Conservation (phyloP, 2,888 invertebrate genomes). For the Sminthurinus aureus region DNA sequence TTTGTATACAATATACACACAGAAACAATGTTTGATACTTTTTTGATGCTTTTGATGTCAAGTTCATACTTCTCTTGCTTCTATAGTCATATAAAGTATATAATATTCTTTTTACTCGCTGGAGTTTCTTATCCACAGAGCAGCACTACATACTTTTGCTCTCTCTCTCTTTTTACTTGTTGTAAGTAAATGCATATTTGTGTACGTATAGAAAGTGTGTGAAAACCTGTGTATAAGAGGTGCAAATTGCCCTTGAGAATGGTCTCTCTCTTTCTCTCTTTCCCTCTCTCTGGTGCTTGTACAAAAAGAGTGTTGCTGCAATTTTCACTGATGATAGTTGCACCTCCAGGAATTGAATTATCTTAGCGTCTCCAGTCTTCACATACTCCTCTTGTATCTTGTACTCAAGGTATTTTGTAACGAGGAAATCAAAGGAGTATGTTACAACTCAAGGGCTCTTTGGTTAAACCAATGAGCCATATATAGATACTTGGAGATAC, state of each 20-base stretch:
- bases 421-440: conserved; percentile 43
- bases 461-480: conserved; percentile 27
- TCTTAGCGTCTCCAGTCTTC: conserved; percentile 18
- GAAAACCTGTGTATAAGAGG: conserved; percentile 11
- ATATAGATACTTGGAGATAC: conserved; percentile 27
- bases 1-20: too few relatives aligned
- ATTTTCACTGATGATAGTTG: conserved; percentile 52
- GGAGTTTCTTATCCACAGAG: background rate
- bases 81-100: background rate
- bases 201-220: background rate
- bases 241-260: conserved; percentile 28
- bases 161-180: background rate
- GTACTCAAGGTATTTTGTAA: conserved; percentile 40
- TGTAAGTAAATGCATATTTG: background rate
- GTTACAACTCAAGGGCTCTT: conserved; percentile 47
- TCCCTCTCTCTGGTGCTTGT: background rate
- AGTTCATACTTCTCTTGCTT: background rate
- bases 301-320: background rate
- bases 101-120: too few relatives aligned
- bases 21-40: background rate
- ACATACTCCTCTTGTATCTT: conserved; percentile 11
- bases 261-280: background rate
- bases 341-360: conserved; percentile 49
- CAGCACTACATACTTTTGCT: background rate
- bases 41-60: background rate